Evolutionary conservation across 2,113 vertebrate species (phyloP).

Genomic region (Hipposideros armiger): DNA sequence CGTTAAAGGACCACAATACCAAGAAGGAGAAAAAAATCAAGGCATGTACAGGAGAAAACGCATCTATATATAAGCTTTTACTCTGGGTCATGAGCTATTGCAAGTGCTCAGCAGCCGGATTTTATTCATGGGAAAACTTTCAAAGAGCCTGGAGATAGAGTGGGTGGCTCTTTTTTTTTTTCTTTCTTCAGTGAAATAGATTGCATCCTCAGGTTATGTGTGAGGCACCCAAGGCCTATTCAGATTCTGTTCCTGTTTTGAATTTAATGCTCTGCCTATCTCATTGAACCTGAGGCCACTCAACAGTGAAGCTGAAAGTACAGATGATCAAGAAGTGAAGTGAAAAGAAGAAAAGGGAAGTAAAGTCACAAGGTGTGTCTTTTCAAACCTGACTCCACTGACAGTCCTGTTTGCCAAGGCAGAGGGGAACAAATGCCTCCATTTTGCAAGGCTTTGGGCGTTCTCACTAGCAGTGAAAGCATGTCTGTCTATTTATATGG

Average conservation of each 20-base stretch:
- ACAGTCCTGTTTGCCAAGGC: background rate
- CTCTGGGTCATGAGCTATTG: background rate
- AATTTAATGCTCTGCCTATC: conserved; percentile 77
- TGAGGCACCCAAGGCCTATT: conserved; percentile 67
- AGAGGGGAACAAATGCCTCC: background rate
- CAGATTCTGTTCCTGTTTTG: conserved; percentile 69
- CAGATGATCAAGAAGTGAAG: conserved; percentile 50
- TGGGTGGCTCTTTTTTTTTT: background rate
- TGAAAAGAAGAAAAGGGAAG: background rate
- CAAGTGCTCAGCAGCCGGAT: conserved; percentile 52
- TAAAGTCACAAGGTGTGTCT: background rate
- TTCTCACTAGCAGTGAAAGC: background rate
- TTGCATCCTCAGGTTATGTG: conserved; percentile 68
- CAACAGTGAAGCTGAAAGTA: conserved; percentile 55
- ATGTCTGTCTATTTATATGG: background rate
- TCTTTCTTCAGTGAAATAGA: conserved; percentile 57
- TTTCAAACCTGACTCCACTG: conserved; percentile 35
- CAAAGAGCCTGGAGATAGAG: conserved; percentile 50
- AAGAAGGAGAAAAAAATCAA: background rate
- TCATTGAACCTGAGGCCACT: conserved; percentile 66
- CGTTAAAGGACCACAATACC: background rate
- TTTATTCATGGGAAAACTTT: conserved; percentile 77
- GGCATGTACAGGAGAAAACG: background rate
- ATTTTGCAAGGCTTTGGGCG: background rate
- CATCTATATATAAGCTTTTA: background rate